These are phyloP conservation scores for Hormaphis cornu DNA, from an alignment of 1,140 invertebrate species.

Conservation along the genomic window DNA sequence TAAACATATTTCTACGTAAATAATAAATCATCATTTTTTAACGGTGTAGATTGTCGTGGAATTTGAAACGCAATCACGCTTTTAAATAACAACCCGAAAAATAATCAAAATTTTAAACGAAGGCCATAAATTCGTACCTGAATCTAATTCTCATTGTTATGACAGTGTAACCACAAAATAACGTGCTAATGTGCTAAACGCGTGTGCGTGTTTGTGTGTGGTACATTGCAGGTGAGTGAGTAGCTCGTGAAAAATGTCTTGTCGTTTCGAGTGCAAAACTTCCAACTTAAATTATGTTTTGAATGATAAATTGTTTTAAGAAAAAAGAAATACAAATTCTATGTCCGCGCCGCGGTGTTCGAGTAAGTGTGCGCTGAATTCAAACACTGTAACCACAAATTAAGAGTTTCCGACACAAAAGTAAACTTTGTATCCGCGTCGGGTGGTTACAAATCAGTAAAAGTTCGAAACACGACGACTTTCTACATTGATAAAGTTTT, in stretches of 20 bases:
- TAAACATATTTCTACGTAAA: too few species aligned
- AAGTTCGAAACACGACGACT: background rate
- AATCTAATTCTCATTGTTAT: too few species aligned
- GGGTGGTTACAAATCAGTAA: background rate
- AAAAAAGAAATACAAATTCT: background rate
- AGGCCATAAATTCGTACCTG: too few species aligned
- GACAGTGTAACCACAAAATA: too few species aligned
- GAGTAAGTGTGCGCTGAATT: background rate
- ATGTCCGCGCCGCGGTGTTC: background rate
- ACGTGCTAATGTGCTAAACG: too few species aligned
- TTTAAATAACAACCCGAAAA: too few species aligned
- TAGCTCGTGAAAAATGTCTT: too few species aligned
- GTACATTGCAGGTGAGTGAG: background rate
- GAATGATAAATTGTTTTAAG: background rate
- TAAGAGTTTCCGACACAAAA: background rate
- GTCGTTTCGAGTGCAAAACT: background rate
- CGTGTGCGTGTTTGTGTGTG: background rate
- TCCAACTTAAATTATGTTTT: background rate
- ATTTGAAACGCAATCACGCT: too few species aligned
- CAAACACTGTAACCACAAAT: background rate
- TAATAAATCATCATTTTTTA: too few species aligned
- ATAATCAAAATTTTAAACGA: too few species aligned
- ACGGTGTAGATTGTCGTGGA: too few species aligned
- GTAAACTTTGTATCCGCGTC: background rate
- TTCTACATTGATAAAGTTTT: too few species aligned